Percentiles rank a stretch among this genome's conserved stretches.
Evolutionary conservation across 35 echinoderm and acorn worm genomes (phyloP).

Genomic region (Holothuria glaberrima): DNA sequence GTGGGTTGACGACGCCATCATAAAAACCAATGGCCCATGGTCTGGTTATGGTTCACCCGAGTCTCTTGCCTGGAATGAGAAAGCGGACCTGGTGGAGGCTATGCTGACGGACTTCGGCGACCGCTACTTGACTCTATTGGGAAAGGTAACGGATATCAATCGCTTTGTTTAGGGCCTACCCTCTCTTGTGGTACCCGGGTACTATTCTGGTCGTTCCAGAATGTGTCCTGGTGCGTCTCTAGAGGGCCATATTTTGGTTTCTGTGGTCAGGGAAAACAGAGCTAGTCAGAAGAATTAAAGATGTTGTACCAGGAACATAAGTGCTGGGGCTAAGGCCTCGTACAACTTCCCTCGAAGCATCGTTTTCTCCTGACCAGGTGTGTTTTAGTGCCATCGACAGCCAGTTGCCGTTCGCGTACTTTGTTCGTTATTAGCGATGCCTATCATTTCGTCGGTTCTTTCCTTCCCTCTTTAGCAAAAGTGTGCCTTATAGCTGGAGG

Average conservation of each 20-base stretch:
- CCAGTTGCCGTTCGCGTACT: background rate
- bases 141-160: background rate
- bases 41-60: too few species aligned
- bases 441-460: background rate
- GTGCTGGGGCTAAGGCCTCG: background rate
- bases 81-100: background rate
- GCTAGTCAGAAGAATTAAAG: background rate
- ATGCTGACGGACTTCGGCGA: background rate
- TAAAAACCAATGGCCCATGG: too few species aligned
- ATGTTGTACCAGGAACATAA: background rate
- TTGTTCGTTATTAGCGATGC: background rate
- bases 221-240: background rate
- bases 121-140: background rate
- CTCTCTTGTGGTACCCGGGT: too few species aligned
- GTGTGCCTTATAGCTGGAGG: too few species aligned
- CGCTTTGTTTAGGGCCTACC: background rate
- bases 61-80: too few species aligned
- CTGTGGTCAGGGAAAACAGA: background rate
- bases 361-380: too few species aligned
- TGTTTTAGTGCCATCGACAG: too few species aligned
- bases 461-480: slow-evolving; percentile 4
- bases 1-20: too few species aligned
- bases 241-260: too few species aligned
- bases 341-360: background rate
- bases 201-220: background rate